phyloP scores from a whole-genome alignment of 2,797 vertebrate species.

The Rhinatrema bivittatum region DNA sequence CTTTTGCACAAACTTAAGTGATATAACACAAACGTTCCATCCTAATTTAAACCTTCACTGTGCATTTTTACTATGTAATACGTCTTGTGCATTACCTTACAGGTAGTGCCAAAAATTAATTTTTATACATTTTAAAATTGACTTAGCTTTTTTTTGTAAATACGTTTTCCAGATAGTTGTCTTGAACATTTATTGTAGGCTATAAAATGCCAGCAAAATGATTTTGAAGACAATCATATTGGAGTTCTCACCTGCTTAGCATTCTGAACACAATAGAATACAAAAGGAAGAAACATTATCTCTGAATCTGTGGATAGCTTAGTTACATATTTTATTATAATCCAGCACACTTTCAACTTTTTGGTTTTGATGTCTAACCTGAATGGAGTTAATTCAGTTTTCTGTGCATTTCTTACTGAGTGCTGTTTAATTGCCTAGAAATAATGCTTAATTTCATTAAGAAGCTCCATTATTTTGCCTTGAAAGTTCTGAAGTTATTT shows the following conservation, averaged over 20 bases:
- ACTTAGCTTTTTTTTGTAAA: conserved; percentile 49
- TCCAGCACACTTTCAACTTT: conserved; percentile 16
- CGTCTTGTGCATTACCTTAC: conserved; percentile 48
- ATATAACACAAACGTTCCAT: conserved; percentile 25
- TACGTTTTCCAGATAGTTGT: conserved; percentile 35
- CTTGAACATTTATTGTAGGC: conserved; percentile 38
- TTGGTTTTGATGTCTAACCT: not conserved
- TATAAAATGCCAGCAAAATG: conserved; percentile 30
- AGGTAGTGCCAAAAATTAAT: conserved; percentile 45
- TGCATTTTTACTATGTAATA: conserved; percentile 35
- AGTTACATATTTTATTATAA: conserved; percentile 4
- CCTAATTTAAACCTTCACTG: conserved; percentile 34
- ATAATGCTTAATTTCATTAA: conserved; percentile 9
- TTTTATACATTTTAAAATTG: conserved; percentile 50
- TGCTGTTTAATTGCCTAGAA: conserved; percentile 17
- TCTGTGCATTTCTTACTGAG: conserved; percentile 16
- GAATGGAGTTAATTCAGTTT: conserved; percentile 13
- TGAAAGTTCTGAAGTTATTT: conserved; percentile 22
- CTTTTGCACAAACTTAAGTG: conserved; percentile 31
- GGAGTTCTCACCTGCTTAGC: conserved; percentile 45
- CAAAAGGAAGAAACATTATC: conserved; percentile 17
- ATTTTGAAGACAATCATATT: conserved; percentile 47
- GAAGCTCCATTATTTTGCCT: conserved; percentile 26
- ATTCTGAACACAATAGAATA: conserved; percentile 24
- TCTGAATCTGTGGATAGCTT: conserved; percentile 4